Percentiles rank a stretch among this genome's conserved stretches.
phyloP scores from a whole-genome alignment of 2,797 vertebrate genomes.

The Ficedula albicollis region DNA sequence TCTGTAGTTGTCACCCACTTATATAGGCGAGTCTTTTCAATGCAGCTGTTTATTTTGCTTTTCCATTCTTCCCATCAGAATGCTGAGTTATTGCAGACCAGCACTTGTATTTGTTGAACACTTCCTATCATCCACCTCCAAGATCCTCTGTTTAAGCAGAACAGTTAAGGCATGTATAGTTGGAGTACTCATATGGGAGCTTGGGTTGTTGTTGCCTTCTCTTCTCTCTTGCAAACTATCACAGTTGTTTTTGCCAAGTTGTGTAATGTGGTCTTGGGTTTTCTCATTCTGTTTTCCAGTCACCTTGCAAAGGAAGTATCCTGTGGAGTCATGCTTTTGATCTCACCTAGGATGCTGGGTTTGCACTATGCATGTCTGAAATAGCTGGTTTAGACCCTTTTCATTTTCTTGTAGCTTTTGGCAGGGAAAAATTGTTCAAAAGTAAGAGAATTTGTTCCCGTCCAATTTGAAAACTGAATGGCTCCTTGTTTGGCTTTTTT shows the following conservation, averaged over 20 bases:
- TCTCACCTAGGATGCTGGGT: neutral
- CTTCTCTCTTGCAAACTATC: neutral
- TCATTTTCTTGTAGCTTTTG: slow-evolving; percentile 63
- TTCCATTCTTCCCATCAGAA: neutral
- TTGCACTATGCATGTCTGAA: slow-evolving; percentile 25
- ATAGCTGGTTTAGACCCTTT: slow-evolving; percentile 28
- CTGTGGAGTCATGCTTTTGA: slow-evolving; percentile 23
- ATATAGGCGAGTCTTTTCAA: neutral
- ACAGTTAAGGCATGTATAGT: neutral
- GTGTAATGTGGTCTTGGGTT: neutral
- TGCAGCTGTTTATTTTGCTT: neutral
- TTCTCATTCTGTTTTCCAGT: slow-evolving; percentile 1
- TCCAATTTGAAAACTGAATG: slow-evolving; percentile 44
- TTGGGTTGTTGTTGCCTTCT: neutral
- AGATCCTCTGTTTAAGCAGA: neutral
- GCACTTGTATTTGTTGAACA: neutral
- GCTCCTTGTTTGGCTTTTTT: neutral
- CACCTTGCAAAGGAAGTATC: slow-evolving; percentile 6
- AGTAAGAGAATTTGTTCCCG: slow-evolving; percentile 23
- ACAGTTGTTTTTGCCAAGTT: neutral
- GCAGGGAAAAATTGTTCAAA: slow-evolving; percentile 19
- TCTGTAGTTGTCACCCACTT: neutral
- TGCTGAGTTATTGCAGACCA: neutral
- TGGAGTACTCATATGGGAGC: neutral
- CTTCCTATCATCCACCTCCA: neutral